Conservation (phyloP, 2,113 vertebrate genomes). For the Sardina pilchardus region DNA sequence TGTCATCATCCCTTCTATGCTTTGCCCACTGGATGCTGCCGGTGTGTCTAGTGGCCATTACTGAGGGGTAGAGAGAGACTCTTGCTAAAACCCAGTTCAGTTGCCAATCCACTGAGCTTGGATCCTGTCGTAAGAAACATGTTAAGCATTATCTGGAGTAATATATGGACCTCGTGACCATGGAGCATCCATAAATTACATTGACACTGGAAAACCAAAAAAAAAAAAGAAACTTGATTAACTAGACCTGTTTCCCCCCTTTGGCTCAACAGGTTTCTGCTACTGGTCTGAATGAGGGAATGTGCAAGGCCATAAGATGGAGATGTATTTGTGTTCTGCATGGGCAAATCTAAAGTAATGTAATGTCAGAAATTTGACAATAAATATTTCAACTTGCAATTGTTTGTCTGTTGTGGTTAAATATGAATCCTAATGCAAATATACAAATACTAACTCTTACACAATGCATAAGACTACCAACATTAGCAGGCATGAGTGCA, state of each 20-base stretch:
- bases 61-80: slow-evolving; percentile 37
- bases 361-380: background rate
- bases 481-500: background rate
- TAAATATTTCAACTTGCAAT: background rate
- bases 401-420: background rate
- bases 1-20: background rate
- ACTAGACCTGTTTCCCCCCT: background rate
- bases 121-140: slow-evolving; percentile 61
- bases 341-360: too few relatives aligned
- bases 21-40: slow-evolving; percentile 30
- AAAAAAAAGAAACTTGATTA: background rate
- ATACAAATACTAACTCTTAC: too few relatives aligned
- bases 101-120: slow-evolving; percentile 14
- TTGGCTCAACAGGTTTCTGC: background rate
- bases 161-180: background rate
- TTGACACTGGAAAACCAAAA: background rate
- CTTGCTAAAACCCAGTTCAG: slow-evolving; percentile 39
- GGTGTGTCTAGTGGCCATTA: slow-evolving; percentile 46
- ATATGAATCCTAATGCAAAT: background rate
- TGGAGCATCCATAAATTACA: background rate
- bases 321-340: background rate
- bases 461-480: background rate
- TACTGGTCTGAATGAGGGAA: background rate
- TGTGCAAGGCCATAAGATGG: background rate
- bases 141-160: background rate